Conservation (phyloP, 2,113 vertebrate species). For the Falco punctatus region DNA sequence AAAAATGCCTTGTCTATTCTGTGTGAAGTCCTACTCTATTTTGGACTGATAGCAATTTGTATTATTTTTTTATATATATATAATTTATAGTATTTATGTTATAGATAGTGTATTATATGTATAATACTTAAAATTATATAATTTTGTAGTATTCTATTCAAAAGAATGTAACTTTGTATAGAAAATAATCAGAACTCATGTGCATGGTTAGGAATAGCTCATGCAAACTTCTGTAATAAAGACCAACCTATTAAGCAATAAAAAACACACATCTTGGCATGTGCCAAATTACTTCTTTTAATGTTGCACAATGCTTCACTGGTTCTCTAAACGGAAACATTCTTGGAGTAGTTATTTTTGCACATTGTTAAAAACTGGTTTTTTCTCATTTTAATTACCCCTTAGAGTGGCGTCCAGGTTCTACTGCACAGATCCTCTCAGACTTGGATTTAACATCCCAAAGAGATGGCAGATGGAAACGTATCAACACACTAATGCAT, state of each 20-base stretch:
- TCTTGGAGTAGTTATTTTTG: not conserved
- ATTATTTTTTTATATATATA: not conserved
- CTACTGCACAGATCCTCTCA: slow-evolving; percentile 95
- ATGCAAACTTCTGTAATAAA: not conserved
- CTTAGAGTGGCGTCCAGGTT: slow-evolving; percentile 96
- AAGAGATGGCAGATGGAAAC: slow-evolving; percentile 94
- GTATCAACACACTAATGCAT: slow-evolving; percentile 95
- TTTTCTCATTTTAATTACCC: slow-evolving; percentile 40
- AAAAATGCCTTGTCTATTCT: not conserved
- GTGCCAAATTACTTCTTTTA: not conserved
- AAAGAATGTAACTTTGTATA: not conserved
- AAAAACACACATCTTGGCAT: not conserved
- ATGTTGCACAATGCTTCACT: not conserved
- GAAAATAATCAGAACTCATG: not conserved
- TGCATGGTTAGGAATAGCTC: not conserved
- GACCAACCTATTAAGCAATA: not conserved
- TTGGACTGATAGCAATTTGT: not conserved
- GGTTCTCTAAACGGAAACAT: not conserved
- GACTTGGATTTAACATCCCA: slow-evolving; percentile 96
- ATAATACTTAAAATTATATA: not conserved
- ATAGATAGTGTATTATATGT: too few relatives aligned
- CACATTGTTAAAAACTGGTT: not conserved
- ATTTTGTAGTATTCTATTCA: not conserved
- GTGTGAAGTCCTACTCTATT: not conserved
- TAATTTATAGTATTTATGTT: too few relatives aligned